phyloP scores from a whole-genome alignment of 1,140 invertebrate species.

The Hesperophylax magnus region DNA sequence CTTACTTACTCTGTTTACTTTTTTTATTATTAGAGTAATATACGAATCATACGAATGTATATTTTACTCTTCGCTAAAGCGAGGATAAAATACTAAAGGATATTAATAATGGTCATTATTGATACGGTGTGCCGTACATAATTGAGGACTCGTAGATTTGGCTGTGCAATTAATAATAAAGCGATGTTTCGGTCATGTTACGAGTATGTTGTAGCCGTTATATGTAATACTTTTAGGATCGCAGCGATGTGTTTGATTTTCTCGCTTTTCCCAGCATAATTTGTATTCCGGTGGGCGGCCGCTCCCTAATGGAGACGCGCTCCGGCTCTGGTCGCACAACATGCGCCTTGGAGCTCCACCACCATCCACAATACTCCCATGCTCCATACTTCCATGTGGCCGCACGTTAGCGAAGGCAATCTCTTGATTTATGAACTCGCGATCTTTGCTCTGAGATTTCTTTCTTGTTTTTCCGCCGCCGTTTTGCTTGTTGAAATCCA shows the following conservation, averaged over 20 bases:
- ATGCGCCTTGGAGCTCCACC: too few relatives aligned
- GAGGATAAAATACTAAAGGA: too few relatives aligned
- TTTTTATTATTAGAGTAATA: too few relatives aligned
- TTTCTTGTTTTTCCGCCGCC: slow-evolving; percentile 21
- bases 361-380: too few relatives aligned
- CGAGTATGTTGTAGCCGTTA: not conserved
- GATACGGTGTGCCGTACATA: too few relatives aligned
- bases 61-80: too few relatives aligned
- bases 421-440: slow-evolving; percentile 54
- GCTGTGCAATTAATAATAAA: too few relatives aligned
- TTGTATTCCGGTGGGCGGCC: slow-evolving; percentile 50
- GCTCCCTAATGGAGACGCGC: slow-evolving; percentile 55
- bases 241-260: slow-evolving; percentile 24
- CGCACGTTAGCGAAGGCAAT: slow-evolving; percentile 50
- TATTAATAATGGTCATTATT: too few relatives aligned
- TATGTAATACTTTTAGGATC: slow-evolving; percentile 32
- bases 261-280: slow-evolving; percentile 37
- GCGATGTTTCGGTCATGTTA: not conserved
- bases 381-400: not conserved
- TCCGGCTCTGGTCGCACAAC: slow-evolving; percentile 38
- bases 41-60: too few relatives aligned
- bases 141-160: too few relatives aligned
- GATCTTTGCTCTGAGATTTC: slow-evolving; percentile 30
- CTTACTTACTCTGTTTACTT: too few relatives aligned
- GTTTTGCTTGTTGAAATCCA: slow-evolving; percentile 44